Percentiles rank a stretch among this genome's conserved stretches.
phyloP scores from a whole-genome alignment of 2,113 vertebrate species.

The Harpagus bidentatus region DNA sequence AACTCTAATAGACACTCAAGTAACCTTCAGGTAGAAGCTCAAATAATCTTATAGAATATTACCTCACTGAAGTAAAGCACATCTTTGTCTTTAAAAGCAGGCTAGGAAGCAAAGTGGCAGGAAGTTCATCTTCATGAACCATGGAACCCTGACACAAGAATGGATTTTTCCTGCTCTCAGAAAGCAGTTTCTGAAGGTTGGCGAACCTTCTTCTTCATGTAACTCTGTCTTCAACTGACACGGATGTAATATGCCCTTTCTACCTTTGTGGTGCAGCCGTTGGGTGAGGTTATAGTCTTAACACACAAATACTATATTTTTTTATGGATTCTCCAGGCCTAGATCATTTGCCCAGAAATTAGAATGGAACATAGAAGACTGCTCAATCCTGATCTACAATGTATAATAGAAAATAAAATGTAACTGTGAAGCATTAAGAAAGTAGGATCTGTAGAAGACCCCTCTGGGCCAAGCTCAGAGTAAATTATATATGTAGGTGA shows the following conservation, averaged over 20 bases:
- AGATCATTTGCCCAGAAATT: neutral
- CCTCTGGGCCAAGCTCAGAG: neutral
- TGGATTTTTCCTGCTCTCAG: constrained; percentile 83
- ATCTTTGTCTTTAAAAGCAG: constrained; percentile 46
- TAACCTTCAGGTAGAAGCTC: neutral
- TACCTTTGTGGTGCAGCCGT: neutral
- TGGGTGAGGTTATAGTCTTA: neutral
- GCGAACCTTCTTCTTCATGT: neutral
- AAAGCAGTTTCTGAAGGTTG: constrained; percentile 85
- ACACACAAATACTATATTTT: neutral
- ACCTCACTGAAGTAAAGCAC: neutral
- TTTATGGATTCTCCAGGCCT: neutral
- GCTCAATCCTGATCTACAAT: neutral
- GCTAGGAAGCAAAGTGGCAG: constrained; percentile 55
- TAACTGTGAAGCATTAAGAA: neutral
- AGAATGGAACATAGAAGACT: neutral
- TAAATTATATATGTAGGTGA: neutral
- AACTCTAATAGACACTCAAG: neutral
- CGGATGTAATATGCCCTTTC: accelerated
- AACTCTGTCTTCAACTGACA: neutral
- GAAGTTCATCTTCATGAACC: constrained; percentile 81
- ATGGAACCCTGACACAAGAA: constrained; percentile 81
- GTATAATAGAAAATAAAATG: neutral
- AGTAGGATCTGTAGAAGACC: neutral
- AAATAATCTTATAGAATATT: neutral